phyloP scores from a whole-genome alignment of 2,113 vertebrate genomes.

The Nerophis lumbriciformis region DNA sequence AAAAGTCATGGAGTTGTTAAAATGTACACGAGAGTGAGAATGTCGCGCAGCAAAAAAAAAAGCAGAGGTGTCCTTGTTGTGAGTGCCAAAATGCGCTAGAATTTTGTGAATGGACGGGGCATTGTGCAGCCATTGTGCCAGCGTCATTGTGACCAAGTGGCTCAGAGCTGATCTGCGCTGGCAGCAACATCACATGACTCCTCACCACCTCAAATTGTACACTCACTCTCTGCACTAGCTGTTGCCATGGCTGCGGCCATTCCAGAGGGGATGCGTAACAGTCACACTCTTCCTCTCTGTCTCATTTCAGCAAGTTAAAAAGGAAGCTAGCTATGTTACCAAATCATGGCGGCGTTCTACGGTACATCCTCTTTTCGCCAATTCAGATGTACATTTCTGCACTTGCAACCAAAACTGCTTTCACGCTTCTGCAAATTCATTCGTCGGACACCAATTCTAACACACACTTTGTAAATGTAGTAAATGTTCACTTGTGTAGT shows the following conservation, averaged over 20 bases:
- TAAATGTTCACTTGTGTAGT: background rate
- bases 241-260: conserved; percentile 47
- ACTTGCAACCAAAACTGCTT: background rate
- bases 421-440: background rate
- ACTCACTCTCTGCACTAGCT: conserved; percentile 21
- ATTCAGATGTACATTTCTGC: background rate
- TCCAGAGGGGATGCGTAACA: conserved; percentile 39
- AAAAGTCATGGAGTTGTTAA: conserved; percentile 3
- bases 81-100: conserved; percentile 9
- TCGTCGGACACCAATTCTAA: background rate
- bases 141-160: conserved; percentile 22
- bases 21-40: background rate
- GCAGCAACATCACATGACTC: conserved; percentile 38
- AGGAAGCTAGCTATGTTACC: conserved; percentile 20
- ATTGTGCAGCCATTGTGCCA: conserved; percentile 15
- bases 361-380: background rate
- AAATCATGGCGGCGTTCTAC: conserved; percentile 11
- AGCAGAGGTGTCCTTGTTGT: conserved; percentile 10
- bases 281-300: conserved; percentile 8
- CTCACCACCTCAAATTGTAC: conserved; percentile 38
- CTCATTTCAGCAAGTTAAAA: conserved; percentile 5
- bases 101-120: conserved; percentile 42
- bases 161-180: conserved; percentile 35
- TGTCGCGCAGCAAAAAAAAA: background rate
- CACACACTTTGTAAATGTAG: background rate